phyloP scores from a whole-genome alignment of 2,797 vertebrate species.

The Microctenopoma steveboyesi region DNA sequence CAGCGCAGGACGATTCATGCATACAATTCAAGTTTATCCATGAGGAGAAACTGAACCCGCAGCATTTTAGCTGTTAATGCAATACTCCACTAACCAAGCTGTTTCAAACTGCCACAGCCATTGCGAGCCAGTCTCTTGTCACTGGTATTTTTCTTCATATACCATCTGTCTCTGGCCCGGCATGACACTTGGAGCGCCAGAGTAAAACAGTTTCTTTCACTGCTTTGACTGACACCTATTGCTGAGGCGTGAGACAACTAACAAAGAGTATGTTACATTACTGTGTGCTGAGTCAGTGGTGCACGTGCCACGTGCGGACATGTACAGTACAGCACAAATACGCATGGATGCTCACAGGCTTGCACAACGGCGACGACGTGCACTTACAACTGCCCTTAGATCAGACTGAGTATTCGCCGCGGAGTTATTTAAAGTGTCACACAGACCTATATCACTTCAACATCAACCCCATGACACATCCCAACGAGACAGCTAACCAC shows the following conservation, averaged over 20 bases:
- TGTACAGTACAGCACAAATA: background rate
- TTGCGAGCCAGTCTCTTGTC: slow-evolving; percentile 44
- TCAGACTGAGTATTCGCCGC: slow-evolving; percentile 22
- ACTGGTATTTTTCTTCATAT: slow-evolving; percentile 34
- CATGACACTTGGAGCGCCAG: slow-evolving; percentile 9
- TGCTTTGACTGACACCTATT: slow-evolving; percentile 27
- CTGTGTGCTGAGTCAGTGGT: slow-evolving; percentile 19
- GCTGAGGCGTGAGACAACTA: slow-evolving; percentile 22
- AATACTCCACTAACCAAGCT: slow-evolving; percentile 33
- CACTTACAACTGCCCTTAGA: slow-evolving; percentile 18
- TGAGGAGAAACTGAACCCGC: slow-evolving; percentile 27
- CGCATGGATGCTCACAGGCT: slow-evolving; percentile 16
- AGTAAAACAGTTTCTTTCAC: slow-evolving; percentile 8
- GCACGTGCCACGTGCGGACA: background rate
- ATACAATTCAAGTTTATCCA: slow-evolving; percentile 19
- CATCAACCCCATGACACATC: background rate
- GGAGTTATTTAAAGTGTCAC: slow-evolving; percentile 10
- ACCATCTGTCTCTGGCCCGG: slow-evolving; percentile 28
- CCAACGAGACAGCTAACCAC: too few species aligned
- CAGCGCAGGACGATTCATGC: slow-evolving; percentile 37
- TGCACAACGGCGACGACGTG: background rate
- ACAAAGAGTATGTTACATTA: background rate
- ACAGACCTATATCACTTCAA: slow-evolving; percentile 1
- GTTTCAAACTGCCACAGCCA: slow-evolving; percentile 30
- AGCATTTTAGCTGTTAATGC: slow-evolving; percentile 18